Evolutionary conservation across 2,888 invertebrate genomes (phyloP), one percentile per base, ranked within the genome.

Genomic region (Rhingia campestris): DNA sequence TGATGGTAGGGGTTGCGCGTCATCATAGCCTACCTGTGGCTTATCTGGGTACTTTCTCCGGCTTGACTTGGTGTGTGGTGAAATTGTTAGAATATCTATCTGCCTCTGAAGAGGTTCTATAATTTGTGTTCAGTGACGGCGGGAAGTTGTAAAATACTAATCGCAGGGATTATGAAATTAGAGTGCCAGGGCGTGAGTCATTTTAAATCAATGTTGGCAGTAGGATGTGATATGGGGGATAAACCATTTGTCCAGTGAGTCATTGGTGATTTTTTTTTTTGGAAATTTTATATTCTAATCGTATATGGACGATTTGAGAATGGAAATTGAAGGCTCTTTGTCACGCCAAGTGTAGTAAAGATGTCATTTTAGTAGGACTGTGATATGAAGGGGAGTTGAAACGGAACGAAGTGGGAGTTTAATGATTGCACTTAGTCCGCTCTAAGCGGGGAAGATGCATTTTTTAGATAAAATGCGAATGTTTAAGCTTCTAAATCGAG

Each of bases 61-160:
- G 14, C 70, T 30, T 58, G 58, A 61, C 41, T 72, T 53, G 64
- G 66, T 32, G 47, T 32, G 32, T 69, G 37, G 14, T 59, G 58
- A 39, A 69, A 69, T 69, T 37, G 45, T 30, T 56, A 47, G 14
- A 47, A 14, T 35, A 64, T 10, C 22, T 35, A 64, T 10, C 22
- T 41, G 64, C 12, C 37, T 12, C 32, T 35, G 43, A 14, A 45
- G 45, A 35, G 61, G 35, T 61, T 61, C 7, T 7, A 39, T 39
- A 9, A 39, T 4, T 22, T 22, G 4, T 33, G 33, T 32, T 6
- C 41, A 35, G 41, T 47, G 47, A 32, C 12, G 41, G 14, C 49
- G 30, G 32, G 49, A 10, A 14, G 35, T 64, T 30, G 58, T 81
- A 81, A 81, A 81, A 69, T 69, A 49, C 56, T 74, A 81, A 81